Evolutionary conservation across 2,797 vertebrate species (phyloP).

Genomic region (Acestrorhynchus altus): DNA sequence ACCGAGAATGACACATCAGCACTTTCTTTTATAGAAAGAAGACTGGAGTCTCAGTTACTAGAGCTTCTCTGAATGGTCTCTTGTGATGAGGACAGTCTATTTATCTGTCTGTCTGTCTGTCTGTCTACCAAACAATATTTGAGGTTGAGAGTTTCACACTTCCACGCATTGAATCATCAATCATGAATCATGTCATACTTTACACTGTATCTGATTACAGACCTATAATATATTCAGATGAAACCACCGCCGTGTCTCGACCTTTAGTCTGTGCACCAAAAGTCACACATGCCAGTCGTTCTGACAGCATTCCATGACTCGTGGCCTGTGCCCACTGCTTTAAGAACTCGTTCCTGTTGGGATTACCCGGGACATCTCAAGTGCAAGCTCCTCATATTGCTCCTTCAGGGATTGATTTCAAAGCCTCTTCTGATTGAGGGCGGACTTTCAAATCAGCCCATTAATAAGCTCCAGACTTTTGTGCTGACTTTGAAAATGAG

Average conservation of each 20-base stretch:
- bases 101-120: no score
- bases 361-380: background rate
- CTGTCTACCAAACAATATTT: no score
- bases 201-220: no score
- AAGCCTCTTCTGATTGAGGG: conserved; percentile 4
- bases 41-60: background rate
- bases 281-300: background rate
- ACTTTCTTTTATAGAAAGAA: background rate
- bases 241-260: background rate
- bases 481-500: background rate
- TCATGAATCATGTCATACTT: no score
- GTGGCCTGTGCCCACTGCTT: background rate
- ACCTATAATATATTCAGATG: background rate
- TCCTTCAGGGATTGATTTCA: conserved; percentile 8
- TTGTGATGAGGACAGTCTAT: no score
- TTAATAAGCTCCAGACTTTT: background rate
- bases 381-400: background rate
- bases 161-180: no score
- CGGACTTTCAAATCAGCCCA: conserved; percentile 6
- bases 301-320: background rate
- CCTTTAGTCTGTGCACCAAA: background rate
- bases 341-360: background rate
- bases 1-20: conserved; percentile 24
- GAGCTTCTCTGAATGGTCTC: no score
- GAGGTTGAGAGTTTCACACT: background rate